phyloP scores from a whole-genome alignment of 2,113 vertebrate genomes.

The Pygathrix nemaeus region DNA sequence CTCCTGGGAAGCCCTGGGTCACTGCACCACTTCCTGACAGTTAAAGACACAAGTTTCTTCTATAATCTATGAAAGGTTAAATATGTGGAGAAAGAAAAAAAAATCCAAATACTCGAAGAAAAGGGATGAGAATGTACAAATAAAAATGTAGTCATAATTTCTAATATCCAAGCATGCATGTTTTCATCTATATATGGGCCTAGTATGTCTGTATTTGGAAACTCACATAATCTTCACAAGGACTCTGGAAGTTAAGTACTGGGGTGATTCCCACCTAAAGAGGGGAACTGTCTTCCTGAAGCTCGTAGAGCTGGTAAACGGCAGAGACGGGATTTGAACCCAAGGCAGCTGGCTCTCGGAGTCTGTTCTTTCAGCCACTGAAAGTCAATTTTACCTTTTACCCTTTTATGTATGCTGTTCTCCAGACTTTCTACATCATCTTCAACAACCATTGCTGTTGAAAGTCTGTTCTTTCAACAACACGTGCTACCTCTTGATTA shows the following conservation, averaged over 20 bases:
- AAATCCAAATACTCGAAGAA: background rate
- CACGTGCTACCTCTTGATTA: background rate
- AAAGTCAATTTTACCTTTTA: no score
- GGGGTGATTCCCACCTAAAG: background rate
- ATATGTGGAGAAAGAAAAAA: background rate
- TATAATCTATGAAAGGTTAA: background rate
- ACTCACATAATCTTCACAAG: background rate
- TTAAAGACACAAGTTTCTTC: background rate
- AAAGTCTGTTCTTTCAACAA: background rate
- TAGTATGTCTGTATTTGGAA: background rate
- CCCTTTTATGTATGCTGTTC: no score
- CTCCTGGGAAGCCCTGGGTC: background rate
- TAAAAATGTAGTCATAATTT: conserved; percentile 25
- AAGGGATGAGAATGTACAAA: background rate
- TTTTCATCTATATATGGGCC: background rate
- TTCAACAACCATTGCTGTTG: no score
- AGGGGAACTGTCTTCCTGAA: background rate
- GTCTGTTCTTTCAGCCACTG: background rate
- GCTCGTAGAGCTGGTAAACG: background rate
- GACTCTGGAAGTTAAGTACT: background rate
- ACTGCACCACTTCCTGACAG: background rate
- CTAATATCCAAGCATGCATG: background rate
- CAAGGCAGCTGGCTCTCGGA: background rate
- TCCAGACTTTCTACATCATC: no score
- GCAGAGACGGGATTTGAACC: background rate